Base-by-base conservation (phyloP, 1,140 invertebrate genomes). In the Diprion similis region DNA sequence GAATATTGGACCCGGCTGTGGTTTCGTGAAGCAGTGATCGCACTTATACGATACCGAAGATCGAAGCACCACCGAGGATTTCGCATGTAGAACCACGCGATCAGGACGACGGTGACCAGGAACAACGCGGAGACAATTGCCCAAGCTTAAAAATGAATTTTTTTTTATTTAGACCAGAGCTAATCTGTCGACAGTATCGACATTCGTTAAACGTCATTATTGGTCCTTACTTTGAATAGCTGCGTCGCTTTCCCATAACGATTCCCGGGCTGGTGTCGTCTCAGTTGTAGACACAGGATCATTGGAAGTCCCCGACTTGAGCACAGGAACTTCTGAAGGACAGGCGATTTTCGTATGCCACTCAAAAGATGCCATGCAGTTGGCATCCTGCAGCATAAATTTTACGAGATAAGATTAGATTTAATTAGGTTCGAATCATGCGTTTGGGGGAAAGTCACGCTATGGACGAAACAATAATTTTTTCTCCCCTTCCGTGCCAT, bases 1-100 rank as follows among this genome's bases (percentile, higher is more conserved):
- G 77, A 81, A 69, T 83, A 83, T 11, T 81, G 78, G 8, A 82
- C 79, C 1, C 78, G 77, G 18, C 78, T 74, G 17, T 64, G 66
- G 46, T 73, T 70, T 68, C 76, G 76, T 71, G 76, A 77, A 18
- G 78, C 80, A 37, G 66, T 73, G 51, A 75, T 70, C 8, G 69
- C 66, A 70, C 73, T 77, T 11, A 70, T 69, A 46, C 73, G 79
- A 4, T 68, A 71, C 3, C 74, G 76, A 1, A 78, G 74, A 18
- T 76, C 75, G 1, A 73, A 19, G 46, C 79, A 74, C 51, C 77
- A 77, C n/a, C 76, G 67, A 0, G 77, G 77, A 71, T 80, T 74
- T 48, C 77, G 76, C 9, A 82, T 78, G 69, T 77, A 82, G 24
- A 81, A 19, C 47, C 79, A 19, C 37, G 71, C 65, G 10, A 66